Conservation (phyloP, 2,797 vertebrate species). For the Sarcophilus harrisii region DNA sequence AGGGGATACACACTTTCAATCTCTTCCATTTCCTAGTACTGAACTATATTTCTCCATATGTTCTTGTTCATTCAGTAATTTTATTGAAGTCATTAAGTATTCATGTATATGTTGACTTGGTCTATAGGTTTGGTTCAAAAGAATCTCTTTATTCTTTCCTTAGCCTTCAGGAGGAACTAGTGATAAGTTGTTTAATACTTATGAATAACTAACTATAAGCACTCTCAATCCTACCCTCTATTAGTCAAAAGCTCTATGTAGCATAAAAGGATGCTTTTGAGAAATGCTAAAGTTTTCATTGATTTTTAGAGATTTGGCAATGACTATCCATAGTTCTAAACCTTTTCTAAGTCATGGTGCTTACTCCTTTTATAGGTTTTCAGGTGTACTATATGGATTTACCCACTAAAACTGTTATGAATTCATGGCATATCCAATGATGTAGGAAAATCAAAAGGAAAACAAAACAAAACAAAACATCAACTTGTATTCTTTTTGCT, state of each 20-base stretch:
- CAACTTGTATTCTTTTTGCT: background rate
- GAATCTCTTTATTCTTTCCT: background rate
- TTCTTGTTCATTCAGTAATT: background rate
- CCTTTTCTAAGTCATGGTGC: background rate
- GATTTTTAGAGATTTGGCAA: background rate
- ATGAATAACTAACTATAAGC: background rate
- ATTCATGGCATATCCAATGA: background rate
- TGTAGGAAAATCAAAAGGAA: background rate
- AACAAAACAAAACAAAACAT: background rate
- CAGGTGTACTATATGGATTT: background rate
- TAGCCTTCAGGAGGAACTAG: background rate
- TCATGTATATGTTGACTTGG: background rate
- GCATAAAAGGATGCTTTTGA: background rate
- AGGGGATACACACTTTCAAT: background rate
- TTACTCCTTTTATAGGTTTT: background rate
- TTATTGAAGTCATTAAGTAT: background rate
- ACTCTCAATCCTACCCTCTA: background rate
- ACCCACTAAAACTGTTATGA: background rate
- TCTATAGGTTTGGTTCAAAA: background rate
- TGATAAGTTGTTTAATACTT: background rate
- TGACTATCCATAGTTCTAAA: background rate
- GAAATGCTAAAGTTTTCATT: background rate
- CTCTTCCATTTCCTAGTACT: background rate
- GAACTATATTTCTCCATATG: background rate
- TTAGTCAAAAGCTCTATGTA: background rate